Base-by-base conservation (phyloP, 2,113 vertebrate species). In the Echinops telfairi region DNA sequence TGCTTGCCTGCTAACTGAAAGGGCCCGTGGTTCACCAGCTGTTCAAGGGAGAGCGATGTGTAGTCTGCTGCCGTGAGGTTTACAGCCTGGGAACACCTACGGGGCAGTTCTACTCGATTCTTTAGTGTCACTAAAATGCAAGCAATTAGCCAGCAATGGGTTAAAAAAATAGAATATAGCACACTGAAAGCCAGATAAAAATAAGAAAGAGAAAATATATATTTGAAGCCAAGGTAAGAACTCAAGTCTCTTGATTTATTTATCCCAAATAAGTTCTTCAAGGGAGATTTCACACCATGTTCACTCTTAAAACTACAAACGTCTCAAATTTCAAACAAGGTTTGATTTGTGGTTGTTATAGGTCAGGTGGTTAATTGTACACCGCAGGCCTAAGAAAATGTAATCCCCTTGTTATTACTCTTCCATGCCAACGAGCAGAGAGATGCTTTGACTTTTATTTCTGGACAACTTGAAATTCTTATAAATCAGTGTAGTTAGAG, bases 211-310 rank as follows among this genome's bases (percentile, higher is more conserved):
- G 10, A 71, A 96, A 91, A 43, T 16, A 88, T 15, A 83, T 6
- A 22, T 25, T 76, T 57, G 43, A 92, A 62, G 58, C 33, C 22
- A 87, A 60, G 58, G 66, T 16, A 82, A 83, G 60, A 88, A 78
- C 31, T 70, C 33, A 90, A 38, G 62, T 62, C 85, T 23, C 75
- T 27, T 82, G 27, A 84, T 62, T 70, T 31, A 80, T 53, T 85
- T 87, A 57, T 92, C 47, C 38, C 19, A 79, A 68, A 79, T 86
- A 94, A 83, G 64, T 70, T 93, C 58, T 11, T 89, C n/a, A 89
- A 93, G 33, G 62, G 60, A 68, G 68, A 73, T 47, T 53, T 27
- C 81, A 22, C 2, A 73, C 17, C 38, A 38, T 15, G 23, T 71
- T 89, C 1, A 19, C 17, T 19, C 60, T 90, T 2, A 0, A 83